These are phyloP conservation scores for Pegoplata infirma DNA, from an alignment of 2,888 invertebrate genomes.

Conservation along the genomic window DNA sequence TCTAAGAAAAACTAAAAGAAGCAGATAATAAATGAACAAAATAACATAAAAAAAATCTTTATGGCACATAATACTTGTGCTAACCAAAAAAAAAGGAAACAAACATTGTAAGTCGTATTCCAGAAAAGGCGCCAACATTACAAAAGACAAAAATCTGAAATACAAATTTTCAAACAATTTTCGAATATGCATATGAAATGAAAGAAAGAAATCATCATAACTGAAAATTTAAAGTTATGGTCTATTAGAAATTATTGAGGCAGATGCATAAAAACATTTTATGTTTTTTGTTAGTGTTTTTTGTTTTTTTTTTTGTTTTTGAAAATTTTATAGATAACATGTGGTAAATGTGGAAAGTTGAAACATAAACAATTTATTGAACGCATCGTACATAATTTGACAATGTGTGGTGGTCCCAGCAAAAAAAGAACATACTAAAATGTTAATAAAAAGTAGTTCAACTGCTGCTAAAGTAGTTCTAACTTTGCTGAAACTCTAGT, in stretches of 20 bases:
- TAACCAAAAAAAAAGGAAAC: constrained; percentile 10
- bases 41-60: constrained; percentile 48
- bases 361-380: constrained; percentile 35
- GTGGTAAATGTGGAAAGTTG: constrained; percentile 35
- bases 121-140: constrained; percentile 54
- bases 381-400: constrained; percentile 28
- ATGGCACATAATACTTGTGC: constrained; percentile 52
- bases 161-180: not conserved
- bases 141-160: not conserved
- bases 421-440: too few species aligned
- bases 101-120: constrained; percentile 42
- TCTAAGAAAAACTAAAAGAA: constrained; percentile 41
- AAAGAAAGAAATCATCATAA: not conserved
- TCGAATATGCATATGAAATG: not conserved
- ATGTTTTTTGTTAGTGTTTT: not conserved
- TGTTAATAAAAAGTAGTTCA: too few species aligned
- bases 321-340: constrained; percentile 38
- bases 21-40: constrained; percentile 11
- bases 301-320: too few species aligned
- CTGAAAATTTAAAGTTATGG: constrained; percentile 38
- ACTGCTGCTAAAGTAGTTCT: too few species aligned
- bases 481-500: too few species aligned
- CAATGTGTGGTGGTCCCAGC: constrained; percentile 34
- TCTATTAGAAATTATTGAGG: constrained; percentile 15
- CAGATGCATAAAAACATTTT: constrained; percentile 18